Evolutionary conservation across 2,113 vertebrate genomes (phyloP), one percentile per base, ranked within the genome.

Genomic region (Porphyrio hochstetteri): DNA sequence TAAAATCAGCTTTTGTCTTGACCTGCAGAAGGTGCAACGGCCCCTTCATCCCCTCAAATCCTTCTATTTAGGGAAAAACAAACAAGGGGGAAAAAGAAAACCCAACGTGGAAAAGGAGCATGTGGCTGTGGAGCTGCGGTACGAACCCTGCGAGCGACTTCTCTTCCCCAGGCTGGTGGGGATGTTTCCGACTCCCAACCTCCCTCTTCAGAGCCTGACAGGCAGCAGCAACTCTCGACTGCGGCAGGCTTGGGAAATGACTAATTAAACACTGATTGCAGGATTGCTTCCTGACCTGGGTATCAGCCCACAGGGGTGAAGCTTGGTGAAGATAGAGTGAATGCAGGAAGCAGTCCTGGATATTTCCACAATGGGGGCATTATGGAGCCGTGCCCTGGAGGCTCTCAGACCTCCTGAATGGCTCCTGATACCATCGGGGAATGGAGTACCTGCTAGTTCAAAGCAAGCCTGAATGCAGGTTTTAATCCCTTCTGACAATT

Each of bases 401-500:
- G 96, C 95, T 93, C 92, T 9, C 88, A 84, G 93, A 90, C 93
- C 88, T 68, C 5, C 63, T 96, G 90, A 96, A 92, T 94, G 92
- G 61, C 84, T 85, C 84, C 92, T 82, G 96, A 96, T 96, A 96
- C 95, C 92, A 95, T 96, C 93, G 75, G 95, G 95, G 93, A 91
- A 87, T 57, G 88, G 93, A 93, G 96, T 96, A 96, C 96, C 96
- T 97, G 95, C 95, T 93, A 96, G 96, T 96, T 97, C 96, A 96
- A 96, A 97, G 95, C 80, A 21, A 93, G 93, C 61, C 92, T 96
- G 86, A 95, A 96, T 95, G 83, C 96, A 93, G 93, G 96, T 96
- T 96, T 97, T 97, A 97, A 97, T 96, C 96, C 95, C 70, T 95
- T 94, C 96, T 96, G 96, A 97, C 96, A 96, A 94, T 94, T 91